Evolutionary conservation across 2,888 invertebrate genomes (phyloP).

Genomic region (Amorpha juglandis): DNA sequence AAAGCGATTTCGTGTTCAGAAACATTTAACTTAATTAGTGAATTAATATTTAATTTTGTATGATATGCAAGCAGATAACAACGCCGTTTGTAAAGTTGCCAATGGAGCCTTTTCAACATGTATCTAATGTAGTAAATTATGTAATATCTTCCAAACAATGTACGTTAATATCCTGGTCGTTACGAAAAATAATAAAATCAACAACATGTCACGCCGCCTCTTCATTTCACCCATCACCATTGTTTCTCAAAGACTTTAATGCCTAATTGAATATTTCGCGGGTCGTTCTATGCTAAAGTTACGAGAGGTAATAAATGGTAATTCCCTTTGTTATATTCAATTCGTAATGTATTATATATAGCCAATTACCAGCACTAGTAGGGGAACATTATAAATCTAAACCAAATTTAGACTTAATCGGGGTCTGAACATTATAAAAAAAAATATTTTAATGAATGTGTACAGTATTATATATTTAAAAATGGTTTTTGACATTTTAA

Average conservation of each 20-base stretch:
- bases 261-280: constrained; percentile 59
- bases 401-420: background rate
- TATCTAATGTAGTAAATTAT: constrained; percentile 55
- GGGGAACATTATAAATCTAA: background rate
- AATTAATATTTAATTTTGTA: constrained; percentile 1
- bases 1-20: background rate
- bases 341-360: constrained; percentile 34
- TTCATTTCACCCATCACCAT: constrained; percentile 52
- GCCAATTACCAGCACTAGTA: constrained; percentile 25
- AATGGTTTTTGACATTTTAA: no score
- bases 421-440: background rate
- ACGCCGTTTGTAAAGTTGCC: constrained; percentile 49
- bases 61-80: background rate
- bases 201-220: constrained; percentile 56
- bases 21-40: constrained; percentile 7
- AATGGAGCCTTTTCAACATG: constrained; percentile 52
- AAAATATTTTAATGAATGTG: no score
- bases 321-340: constrained; percentile 46
- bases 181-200: constrained; percentile 71
- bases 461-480: no score
- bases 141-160: constrained; percentile 66
- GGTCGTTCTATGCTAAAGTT: constrained; percentile 52
- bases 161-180: constrained; percentile 71
- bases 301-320: constrained; percentile 51
- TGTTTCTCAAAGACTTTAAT: constrained; percentile 46